Evolutionary conservation across 2,888 invertebrate genomes (phyloP), one percentile per base, ranked within the genome.

Genomic region (Drosophila histrio): DNA sequence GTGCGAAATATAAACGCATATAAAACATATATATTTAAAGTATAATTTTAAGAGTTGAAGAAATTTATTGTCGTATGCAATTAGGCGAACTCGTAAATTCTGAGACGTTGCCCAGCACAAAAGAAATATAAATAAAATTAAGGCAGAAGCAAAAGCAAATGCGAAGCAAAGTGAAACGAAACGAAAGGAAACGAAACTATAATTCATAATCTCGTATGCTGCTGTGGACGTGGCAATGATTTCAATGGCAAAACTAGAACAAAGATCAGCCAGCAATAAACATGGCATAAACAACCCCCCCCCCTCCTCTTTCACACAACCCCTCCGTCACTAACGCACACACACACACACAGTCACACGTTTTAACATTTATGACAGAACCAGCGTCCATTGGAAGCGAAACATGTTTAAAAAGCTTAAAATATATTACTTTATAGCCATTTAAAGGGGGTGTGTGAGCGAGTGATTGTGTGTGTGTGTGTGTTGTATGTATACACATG

Each of bases 1-100:
- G 60, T 67, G 52, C 69, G 47, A 77, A 77, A 77, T 74, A 73
- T 53, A 17, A 9, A 17, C 2, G 9, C 34, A 24, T 19, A 47
- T 21, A 30, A 22, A 5, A 49, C 7, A 19, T 19, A 30, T 87
- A 39, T 28, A 52, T 87, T 72, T 70, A 61, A 70, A 75, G 72
- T 76, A 84, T 87, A 72, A 87, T 87, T 79, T 82, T 39, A 60
- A 72, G 81, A 81, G 81, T 78, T 70, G 73, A 41, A 70, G 28
- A 62, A 87, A 84, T 84, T 84, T 86, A 88, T 86, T 78, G 84
- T 78, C 78, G 60, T 66, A 49, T 80, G 88, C 84, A 84, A 84
- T 84, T 84, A 84, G 84, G 73, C 61, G 73, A 62, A 66, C 76
- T 86, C 84, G 80, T 84, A 84, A 84, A 84, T 84, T 52, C 62